Base-by-base conservation (phyloP, 2,113 vertebrate species). In the Rhombomys opimus region DNA sequence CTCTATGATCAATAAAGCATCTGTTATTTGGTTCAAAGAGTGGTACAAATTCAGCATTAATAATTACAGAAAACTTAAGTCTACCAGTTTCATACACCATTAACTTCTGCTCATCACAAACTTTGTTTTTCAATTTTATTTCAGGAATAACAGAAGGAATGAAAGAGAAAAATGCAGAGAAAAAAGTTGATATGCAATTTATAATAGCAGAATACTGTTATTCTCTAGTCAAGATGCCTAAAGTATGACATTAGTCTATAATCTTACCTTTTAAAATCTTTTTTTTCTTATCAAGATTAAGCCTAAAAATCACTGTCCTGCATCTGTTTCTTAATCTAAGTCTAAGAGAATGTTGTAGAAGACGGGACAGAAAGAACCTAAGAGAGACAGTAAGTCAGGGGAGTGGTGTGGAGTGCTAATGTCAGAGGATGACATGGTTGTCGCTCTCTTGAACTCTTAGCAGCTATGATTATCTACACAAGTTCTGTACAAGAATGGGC, bases 211-310 rank as follows among this genome's bases (percentile, higher is more conserved):
- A 35, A 76, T 81, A 70, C 38, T 81, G 23, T 32, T 73, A 67
- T 90, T 96, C 14, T 85, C 23, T 50, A 73, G 23, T 76, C 78
- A 91, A 90, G 3, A 27, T 87, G 50, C 2, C 17, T 68, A 25
- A 57, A 52, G 17, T 11, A 12, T n/a, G 59, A 30, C 54, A 23
- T 87, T 7, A 46, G 81, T 70, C 46, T 32, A 61, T 86, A 81
- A 81, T 54, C 59, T 90, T 80, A 70, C 22, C 82, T 89, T 84
- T 89, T 86, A 88, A 89, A 67, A 52, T 63, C 7, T 7, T 95
- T 93, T 18, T 3, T 54, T 84, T 93, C 7, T 61, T 80, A 22
- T n/a, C 25, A 91, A 96, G n/a, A 70, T 27, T 61, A 78, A 90
- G 94, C 35, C 75, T 85, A 14, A 54, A 67, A n/a, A 10, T 54